Conservation (phyloP, 2,888 invertebrate genomes). For the Nomada fucata region DNA sequence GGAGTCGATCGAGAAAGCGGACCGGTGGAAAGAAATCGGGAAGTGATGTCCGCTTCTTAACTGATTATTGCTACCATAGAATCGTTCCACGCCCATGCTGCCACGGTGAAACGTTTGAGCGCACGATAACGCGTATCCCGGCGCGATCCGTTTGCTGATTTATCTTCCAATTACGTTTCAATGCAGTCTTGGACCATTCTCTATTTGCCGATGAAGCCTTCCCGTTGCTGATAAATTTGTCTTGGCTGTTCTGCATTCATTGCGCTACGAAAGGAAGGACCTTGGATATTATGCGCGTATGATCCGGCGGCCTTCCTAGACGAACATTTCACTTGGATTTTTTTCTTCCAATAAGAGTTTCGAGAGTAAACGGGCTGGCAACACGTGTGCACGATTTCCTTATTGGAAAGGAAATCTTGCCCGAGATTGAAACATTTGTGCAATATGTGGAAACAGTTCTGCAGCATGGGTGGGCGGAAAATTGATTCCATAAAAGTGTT, state of each 20-base stretch:
- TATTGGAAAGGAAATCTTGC: slow-evolving; percentile 30
- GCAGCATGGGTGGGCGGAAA: not conserved
- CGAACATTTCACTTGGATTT: slow-evolving; percentile 11
- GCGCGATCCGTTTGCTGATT: slow-evolving; percentile 39
- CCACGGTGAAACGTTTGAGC: slow-evolving; percentile 18
- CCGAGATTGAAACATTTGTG: not conserved
- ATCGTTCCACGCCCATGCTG: slow-evolving; percentile 30
- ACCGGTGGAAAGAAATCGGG: slow-evolving; percentile 45
- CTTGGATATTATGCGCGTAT: not conserved
- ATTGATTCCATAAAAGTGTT: not conserved
- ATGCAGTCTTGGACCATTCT: not conserved
- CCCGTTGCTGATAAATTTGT: slow-evolving; percentile 44
- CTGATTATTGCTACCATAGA: slow-evolving; percentile 37
- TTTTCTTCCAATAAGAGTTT: slow-evolving; percentile 1
- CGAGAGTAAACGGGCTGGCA: slow-evolving; percentile 15
- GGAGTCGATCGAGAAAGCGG: slow-evolving; percentile 53
- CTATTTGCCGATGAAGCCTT: slow-evolving; percentile 16
- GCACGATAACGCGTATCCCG: slow-evolving; percentile 48
- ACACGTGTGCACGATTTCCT: slow-evolving; percentile 26
- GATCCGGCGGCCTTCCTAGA: slow-evolving; percentile 2
- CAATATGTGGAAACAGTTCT: not conserved
- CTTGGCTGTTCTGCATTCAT: not conserved
- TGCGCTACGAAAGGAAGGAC: not conserved
- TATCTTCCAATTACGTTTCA: slow-evolving; percentile 44
- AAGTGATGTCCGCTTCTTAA: slow-evolving; percentile 34